Evolutionary conservation across 1,140 invertebrate genomes (phyloP), one percentile per base, ranked within the genome.

Genomic region (Acromyrmex charruanus): DNA sequence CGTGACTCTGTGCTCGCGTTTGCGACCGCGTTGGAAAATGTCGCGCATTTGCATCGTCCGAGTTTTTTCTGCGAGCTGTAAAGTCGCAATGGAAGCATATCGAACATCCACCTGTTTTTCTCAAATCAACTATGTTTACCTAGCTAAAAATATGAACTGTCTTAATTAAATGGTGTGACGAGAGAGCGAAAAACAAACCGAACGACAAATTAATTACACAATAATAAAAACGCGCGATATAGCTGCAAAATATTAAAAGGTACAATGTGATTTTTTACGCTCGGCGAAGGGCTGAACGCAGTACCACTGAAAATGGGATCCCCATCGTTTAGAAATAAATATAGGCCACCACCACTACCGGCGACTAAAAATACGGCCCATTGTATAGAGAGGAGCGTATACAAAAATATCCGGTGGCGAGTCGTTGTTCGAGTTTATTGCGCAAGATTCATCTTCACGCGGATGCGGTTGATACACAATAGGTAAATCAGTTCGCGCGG

Each of bases 361-460:
- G 49, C 25, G 49, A 49, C 21, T 74, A 85, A 85, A 87, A 84
- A 82, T 87, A 87, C 75, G 77, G 53, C 18, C 77, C 35, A 71
- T 87, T 80, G 65, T 87, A 72, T 55, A 51, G 79, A 69, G 58
- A 82, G 53, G 18, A 79, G 49, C 55, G 77, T 69, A 65, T 53
- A 71, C 25, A 87, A 87, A 74, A 87, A 87, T 87, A 71, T 61
- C 63, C 79, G 51, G 77, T 44, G 44, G 39, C 77, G 53, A 87
- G 21, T 39, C 85, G 81, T 72, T 81, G 66, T 68, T 66, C 77
- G 77, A 82, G 85, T 87, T 87, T 87, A 72, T 87, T 87, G 77
- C 77, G 81, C 69, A 21, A 53, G 81, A 77, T 77, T 85, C 81
- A 77, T 77, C 72, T 77, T 77, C 72, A 61, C 81, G 81, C 81